Percentiles rank a stretch among this genome's conserved stretches.
phyloP scores from a whole-genome alignment of 2,888 invertebrate genomes.

The Beris chalybata region DNA sequence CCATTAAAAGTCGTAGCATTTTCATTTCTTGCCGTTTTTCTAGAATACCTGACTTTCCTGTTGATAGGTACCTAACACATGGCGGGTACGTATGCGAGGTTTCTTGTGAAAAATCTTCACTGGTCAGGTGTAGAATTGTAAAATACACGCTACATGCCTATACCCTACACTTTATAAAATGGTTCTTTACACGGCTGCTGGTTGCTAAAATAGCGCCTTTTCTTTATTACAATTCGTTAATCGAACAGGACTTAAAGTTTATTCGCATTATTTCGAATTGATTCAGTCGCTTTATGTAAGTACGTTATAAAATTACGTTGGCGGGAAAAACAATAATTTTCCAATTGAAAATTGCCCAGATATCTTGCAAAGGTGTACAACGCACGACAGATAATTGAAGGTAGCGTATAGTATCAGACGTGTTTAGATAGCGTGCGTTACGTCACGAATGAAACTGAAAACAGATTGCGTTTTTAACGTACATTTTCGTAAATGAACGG shows the following conservation, averaged over 20 bases:
- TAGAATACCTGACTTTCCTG: constrained; percentile 10
- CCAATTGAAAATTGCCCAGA: constrained; percentile 22
- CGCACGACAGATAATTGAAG: constrained; percentile 20
- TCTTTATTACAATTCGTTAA: constrained; percentile 19
- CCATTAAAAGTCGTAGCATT: constrained; percentile 32
- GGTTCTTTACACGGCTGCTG: neutral
- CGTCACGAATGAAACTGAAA: constrained; percentile 40
- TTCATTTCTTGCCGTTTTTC: constrained; percentile 18
- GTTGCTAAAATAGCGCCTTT: neutral
- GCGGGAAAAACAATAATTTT: constrained; percentile 22
- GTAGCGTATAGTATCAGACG: constrained; percentile 22
- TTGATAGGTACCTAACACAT: constrained; percentile 2
- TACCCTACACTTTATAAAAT: constrained; percentile 1
- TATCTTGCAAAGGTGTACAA: constrained; percentile 23
- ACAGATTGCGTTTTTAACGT: constrained; percentile 39
- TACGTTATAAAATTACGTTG: constrained; percentile 18
- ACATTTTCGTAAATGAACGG: constrained; percentile 38
- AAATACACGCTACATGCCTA: neutral
- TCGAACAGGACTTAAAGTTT: constrained; percentile 11
- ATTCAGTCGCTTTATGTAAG: constrained; percentile 9
- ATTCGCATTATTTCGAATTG: constrained; percentile 7
- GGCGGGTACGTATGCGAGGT: neutral
- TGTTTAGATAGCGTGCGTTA: constrained; percentile 38
- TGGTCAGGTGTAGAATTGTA: constrained; percentile 22
- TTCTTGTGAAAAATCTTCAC: constrained; percentile 6